Base-by-base conservation (phyloP, 2,888 invertebrate species). In the Marronus borbonicus region DNA sequence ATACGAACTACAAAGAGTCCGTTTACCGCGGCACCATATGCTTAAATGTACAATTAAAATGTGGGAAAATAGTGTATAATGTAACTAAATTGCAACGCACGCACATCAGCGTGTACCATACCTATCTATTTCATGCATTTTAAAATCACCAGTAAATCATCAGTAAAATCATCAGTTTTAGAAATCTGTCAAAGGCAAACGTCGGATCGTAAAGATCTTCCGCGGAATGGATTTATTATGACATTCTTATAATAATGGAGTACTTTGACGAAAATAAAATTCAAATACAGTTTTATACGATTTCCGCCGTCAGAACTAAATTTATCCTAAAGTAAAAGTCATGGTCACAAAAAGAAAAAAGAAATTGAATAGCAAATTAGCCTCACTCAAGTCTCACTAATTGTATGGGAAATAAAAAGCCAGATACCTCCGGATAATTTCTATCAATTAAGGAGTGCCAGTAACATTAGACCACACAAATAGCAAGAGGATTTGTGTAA, bases 41-140 rank as follows among this genome's bases (percentile, higher is more conserved):
- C 14, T 62, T 39, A 20, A 74, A 72, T n/a, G 20, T 58, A 62
- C 39, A 49, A 60, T 60, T 74, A 74, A 74, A 62, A 62, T 74
- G 74, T 74, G 74, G 31, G 74, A 74, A 52, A 52, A 52, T 17
- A 60, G 17, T 36, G 44, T 36, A 36, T 36, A 36, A 44, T 36
- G 14, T 49, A 28, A 49, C 7, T 49, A 49, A 68, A 49, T 68
- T 68, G 49, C 65, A 39, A 2, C 39, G 44, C 44, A 65, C 65
- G 65, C 65, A 65, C 17, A 17, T 14, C 65, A 10, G 17, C 17
- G 52, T 17, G n/a, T 44, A 44, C 44, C 44, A 12, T 44, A 12
- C 44, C 44, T 12, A 44, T 12, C n/a, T 17, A 52, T 17, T 52
- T 4, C 52, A 39, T 65, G 14, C 65, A 65, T 65, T 65, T 65